phyloP scores from a whole-genome alignment of 2,888 invertebrate species.

The Cordilura impudica region DNA sequence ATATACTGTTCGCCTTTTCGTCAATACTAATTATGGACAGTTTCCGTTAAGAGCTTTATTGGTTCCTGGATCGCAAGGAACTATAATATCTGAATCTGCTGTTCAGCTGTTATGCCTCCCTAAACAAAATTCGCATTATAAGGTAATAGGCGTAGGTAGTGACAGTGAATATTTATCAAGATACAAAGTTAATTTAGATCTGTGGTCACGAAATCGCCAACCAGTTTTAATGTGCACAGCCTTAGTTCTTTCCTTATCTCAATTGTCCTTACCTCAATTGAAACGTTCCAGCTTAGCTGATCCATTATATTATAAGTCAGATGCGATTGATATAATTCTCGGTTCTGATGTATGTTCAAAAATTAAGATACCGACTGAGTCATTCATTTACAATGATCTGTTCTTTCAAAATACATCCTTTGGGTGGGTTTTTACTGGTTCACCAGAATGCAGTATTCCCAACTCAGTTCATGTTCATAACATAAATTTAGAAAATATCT shows the following conservation, averaged over 20 bases:
- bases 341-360: conserved; percentile 17
- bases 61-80: conserved; percentile 40
- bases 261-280: neutral
- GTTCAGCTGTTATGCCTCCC: conserved; percentile 15
- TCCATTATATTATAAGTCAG: neutral
- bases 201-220: neutral
- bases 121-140: conserved; percentile 10
- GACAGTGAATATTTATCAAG: neutral
- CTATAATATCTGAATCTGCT: conserved; percentile 32
- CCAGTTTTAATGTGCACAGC: neutral
- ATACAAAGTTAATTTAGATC: conserved; percentile 2
- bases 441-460: neutral
- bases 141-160: conserved; percentile 18
- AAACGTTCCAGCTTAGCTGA: neutral
- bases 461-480: neutral
- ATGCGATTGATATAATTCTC: conserved; percentile 25
- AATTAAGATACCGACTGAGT: conserved; percentile 21
- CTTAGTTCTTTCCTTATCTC: neutral
- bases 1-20: neutral
- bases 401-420: conserved; percentile 11
- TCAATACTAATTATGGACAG: neutral
- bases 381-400: neutral
- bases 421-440: conserved; percentile 16
- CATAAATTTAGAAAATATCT: neutral
- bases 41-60: conserved; percentile 32